Conservation (phyloP, 2,113 vertebrate genomes). For the Tricholaema leucomelas region DNA sequence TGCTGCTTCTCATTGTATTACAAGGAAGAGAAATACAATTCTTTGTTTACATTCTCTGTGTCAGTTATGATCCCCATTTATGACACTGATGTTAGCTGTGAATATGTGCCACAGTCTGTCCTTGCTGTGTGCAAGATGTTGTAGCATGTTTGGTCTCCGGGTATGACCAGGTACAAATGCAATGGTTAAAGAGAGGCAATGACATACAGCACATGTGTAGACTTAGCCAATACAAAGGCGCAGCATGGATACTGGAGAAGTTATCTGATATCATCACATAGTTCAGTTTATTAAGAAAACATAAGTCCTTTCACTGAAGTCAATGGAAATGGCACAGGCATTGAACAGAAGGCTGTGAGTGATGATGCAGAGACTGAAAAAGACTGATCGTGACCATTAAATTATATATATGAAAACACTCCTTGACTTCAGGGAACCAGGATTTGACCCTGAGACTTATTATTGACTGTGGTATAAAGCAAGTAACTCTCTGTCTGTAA, state of each 20-base stretch:
- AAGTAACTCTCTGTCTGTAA: neutral
- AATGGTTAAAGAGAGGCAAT: neutral
- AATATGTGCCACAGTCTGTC: neutral
- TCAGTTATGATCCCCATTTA: neutral
- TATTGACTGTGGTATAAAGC: neutral
- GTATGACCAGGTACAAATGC: neutral
- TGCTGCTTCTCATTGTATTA: neutral
- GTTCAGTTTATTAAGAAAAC: neutral
- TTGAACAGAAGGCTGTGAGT: neutral
- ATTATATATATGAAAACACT: neutral
- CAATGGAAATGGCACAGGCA: neutral
- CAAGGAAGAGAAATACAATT: neutral
- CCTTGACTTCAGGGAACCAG: neutral
- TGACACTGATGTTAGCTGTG: neutral
- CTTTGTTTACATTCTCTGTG: neutral
- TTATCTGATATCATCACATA: neutral
- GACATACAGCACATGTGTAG: neutral
- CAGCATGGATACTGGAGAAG: neutral
- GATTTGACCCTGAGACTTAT: neutral
- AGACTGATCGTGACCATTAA: neutral
- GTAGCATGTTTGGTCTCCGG: neutral
- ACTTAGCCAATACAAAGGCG: neutral
- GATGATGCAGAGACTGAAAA: neutral
- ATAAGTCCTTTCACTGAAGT: neutral
- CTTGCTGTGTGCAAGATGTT: fast-evolving